Conservation (phyloP, 2,888 invertebrate species). For the Oligia fasciuncula region DNA sequence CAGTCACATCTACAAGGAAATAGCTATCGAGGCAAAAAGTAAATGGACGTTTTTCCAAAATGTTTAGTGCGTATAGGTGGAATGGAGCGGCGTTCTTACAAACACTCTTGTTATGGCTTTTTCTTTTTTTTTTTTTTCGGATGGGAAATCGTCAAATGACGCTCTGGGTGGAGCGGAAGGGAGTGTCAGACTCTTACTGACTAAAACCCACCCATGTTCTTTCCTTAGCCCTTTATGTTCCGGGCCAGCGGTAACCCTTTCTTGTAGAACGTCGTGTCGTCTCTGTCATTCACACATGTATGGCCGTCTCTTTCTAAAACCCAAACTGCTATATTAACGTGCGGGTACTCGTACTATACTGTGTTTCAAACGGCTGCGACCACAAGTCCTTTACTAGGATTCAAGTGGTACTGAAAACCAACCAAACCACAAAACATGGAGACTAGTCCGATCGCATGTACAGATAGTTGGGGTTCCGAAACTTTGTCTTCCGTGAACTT, state of each 20-base stretch:
- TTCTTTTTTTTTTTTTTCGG: too few species aligned
- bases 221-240: too few species aligned
- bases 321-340: not conserved
- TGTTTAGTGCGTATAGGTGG: not conserved
- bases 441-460: constrained; percentile 31
- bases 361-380: constrained; percentile 5
- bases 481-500: constrained; percentile 32
- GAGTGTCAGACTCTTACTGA: too few species aligned
- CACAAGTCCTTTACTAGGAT: constrained; percentile 28
- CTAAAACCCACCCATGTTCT: too few species aligned
- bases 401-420: constrained; percentile 35
- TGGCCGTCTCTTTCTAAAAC: not conserved
- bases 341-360: not conserved
- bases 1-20: not conserved
- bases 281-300: not conserved
- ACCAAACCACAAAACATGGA: constrained; percentile 39
- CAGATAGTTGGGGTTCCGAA: constrained; percentile 17
- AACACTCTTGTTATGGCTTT: not conserved
- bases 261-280: not conserved
- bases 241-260: too few species aligned
- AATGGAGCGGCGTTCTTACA: not conserved
- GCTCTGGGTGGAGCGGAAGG: too few species aligned
- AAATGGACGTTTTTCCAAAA: not conserved
- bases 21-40: not conserved
- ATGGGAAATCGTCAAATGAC: too few species aligned